These are phyloP conservation scores for Corythaixoides concolor DNA, from an alignment of 2,113 vertebrate genomes.

Conservation along the genomic window DNA sequence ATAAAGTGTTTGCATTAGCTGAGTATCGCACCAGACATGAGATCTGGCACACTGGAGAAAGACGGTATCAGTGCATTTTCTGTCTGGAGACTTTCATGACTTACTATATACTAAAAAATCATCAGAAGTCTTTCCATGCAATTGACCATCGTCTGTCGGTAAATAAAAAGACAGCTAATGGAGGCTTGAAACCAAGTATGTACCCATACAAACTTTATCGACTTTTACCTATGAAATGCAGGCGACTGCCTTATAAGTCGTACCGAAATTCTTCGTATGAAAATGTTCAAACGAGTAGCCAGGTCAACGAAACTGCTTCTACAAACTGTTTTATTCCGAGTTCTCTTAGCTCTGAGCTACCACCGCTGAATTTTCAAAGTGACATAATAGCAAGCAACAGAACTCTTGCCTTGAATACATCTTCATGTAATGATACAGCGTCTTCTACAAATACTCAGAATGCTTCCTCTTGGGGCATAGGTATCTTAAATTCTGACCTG, in stretches of 20 bases:
- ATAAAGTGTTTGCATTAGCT: slow-evolving; percentile 96
- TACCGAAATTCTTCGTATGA: slow-evolving; percentile 86
- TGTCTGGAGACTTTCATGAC: slow-evolving; percentile 98
- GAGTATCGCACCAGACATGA: slow-evolving; percentile 98
- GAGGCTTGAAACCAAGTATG: slow-evolving; percentile 88
- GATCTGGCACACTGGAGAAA: slow-evolving; percentile 97
- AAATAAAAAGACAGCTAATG: slow-evolving; percentile 90
- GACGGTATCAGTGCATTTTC: slow-evolving; percentile 98
- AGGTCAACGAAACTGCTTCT: slow-evolving; percentile 61
- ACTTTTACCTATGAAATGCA: slow-evolving; percentile 94
- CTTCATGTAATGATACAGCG: slow-evolving; percentile 43
- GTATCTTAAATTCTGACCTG: slow-evolving; percentile 58
- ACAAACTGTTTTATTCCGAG: slow-evolving; percentile 63
- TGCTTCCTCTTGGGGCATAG: slow-evolving; percentile 55
- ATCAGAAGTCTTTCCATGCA: slow-evolving; percentile 97
- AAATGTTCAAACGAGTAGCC: slow-evolving; percentile 64
- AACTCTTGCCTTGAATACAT: slow-evolving; percentile 48
- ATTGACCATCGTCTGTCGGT: slow-evolving; percentile 92
- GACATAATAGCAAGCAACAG: slow-evolving; percentile 59
- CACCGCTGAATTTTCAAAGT: slow-evolving; percentile 78
- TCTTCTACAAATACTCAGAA: slow-evolving; percentile 43
- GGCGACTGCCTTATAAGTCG: slow-evolving; percentile 88
- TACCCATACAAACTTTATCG: slow-evolving; percentile 97
- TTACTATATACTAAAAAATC: slow-evolving; percentile 97
- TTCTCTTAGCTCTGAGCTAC: slow-evolving; percentile 72